Base-by-base conservation (phyloP, 2,888 invertebrate genomes). In the Hylaea fasciaria region DNA sequence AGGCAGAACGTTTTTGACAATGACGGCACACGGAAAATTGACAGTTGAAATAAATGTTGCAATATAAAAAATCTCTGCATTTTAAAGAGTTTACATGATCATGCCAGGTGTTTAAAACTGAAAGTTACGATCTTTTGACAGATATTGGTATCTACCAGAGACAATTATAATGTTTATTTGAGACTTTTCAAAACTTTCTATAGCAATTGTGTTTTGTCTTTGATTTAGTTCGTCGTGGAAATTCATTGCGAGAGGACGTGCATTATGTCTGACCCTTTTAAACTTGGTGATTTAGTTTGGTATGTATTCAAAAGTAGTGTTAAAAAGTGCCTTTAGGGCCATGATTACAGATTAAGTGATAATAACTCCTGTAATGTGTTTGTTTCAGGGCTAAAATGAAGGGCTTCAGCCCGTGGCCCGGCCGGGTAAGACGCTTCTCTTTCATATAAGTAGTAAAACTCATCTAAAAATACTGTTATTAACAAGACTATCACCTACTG, bases 401-500 rank as follows among this genome's bases (percentile, higher is more conserved):
- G 94, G 97, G 98, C 75, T 98, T 97, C 93, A 96, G 97, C 72
- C 97, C 98, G 69, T 98, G 98, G 98, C 98, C 98, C 68, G 98
- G 97, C 91, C 96, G 97, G 95, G 98, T 98, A 95, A 96, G 97
- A 95, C 85, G 86, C 81, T 78, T 81, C 75, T 69, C 72, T 80
- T 80, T 76, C 73, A 68, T 77, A 75, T 71, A 70, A 64, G 55
- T 29, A 54, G 56, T 57, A 49, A 60, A 68, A 67, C 64, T 45
- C 40, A 48, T 55, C 8, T 17, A 45, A 56, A 55, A 50, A 52
- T 43, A 62, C 44, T 51, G 52, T 63, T 58, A 61, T 67, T 69
- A 66, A 72, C 62, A 69, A 53, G 39, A 52, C 39, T 43, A 14
- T 28, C 13, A 39, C 28, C 2, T 39, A 53, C 43, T n/a, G 35